Base-by-base conservation (phyloP, 2,113 vertebrate species). In the Beaufortia kweichowensis region DNA sequence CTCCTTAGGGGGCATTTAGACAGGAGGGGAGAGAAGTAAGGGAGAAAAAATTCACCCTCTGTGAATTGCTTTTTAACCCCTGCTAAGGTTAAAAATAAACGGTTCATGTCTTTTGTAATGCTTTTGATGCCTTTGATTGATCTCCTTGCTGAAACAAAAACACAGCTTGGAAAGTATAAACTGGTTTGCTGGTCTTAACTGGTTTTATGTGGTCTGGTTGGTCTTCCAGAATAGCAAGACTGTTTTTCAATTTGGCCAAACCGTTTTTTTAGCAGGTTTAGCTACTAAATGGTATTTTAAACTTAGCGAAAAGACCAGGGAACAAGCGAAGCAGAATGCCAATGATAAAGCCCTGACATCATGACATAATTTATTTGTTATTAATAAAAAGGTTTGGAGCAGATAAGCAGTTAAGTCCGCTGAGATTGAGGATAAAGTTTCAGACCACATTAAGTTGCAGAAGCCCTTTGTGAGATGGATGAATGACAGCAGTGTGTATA, bases 21-120 rank as follows among this genome's bases (percentile, higher is more conserved):
- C 50, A 31, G n/a, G 28, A 76, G 74, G 23, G 64, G 15, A 61
- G 71, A 17, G 29, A 55, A 17, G 48, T 53, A 72, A 50, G 64
- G 8, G 21, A 43, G 26, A 60, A 35, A 46, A 39, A 29, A 29
- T 71, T 56, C 68, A 39, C 12, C 68, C 53, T 41, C 33, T 57
- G n/a, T 69, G 26, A 69, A 15, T 57, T 57, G 43, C 43, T 46
- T 46, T 46, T 46, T 46, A 35, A 8, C n/a, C 68, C 31, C 31
- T 35, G 48, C 14, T 26, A 46, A 50, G 65, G 24, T 50, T 50
- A 50, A 33, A 66, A 68, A 50, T 31, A 19, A 66, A 8, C 19
- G 24, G 24, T 28, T 28, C 26, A 48, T 48, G 43, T 53, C 8
- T 66, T 66, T 48, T 39, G 39, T 66, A 66, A 29, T 66, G 64